Conservation (phyloP, 2,797 vertebrate genomes). For the Hyperoplus lanceolatus region DNA sequence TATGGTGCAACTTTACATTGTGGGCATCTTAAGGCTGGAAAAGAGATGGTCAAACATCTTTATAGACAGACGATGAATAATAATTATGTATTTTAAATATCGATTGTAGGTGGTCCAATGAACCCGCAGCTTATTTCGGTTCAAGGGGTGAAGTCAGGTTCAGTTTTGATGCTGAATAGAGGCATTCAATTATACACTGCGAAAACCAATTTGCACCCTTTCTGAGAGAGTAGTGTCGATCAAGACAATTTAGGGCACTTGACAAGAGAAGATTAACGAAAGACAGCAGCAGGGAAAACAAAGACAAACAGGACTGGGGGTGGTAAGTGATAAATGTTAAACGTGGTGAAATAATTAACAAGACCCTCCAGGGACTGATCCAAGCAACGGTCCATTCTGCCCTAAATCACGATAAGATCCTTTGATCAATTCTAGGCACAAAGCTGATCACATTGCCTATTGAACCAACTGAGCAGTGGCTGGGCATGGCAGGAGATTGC, state of each 20-base stretch:
- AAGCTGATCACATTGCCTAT: conserved; percentile 19
- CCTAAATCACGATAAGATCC: conserved; percentile 14
- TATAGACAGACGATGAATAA: conserved; percentile 22
- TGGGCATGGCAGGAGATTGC: background rate
- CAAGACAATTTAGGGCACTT: conserved; percentile 57
- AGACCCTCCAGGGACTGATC: conserved; percentile 50
- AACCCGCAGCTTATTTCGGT: conserved; percentile 28
- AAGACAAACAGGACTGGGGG: conserved; percentile 34
- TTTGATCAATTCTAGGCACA: conserved; percentile 37
- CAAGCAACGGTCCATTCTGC: conserved; percentile 17
- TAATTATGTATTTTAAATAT: conserved; percentile 11
- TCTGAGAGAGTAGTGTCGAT: conserved; percentile 56
- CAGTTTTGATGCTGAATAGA: conserved; percentile 35
- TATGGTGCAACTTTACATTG: background rate
- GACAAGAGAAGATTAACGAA: conserved; percentile 55
- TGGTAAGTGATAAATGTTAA: conserved; percentile 45
- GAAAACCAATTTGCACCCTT: conserved; percentile 65
- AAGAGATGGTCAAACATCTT: conserved; percentile 1
- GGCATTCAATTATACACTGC: conserved; percentile 63
- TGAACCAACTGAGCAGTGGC: conserved; percentile 7
- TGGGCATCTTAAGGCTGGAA: background rate
- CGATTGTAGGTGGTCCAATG: conserved; percentile 12
- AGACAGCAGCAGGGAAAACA: conserved; percentile 41
- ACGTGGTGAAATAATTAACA: conserved; percentile 59
- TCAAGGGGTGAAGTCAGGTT: conserved; percentile 31